phyloP scores from a whole-genome alignment of 2,113 vertebrate genomes.

The Nothobranchius furzeri region DNA sequence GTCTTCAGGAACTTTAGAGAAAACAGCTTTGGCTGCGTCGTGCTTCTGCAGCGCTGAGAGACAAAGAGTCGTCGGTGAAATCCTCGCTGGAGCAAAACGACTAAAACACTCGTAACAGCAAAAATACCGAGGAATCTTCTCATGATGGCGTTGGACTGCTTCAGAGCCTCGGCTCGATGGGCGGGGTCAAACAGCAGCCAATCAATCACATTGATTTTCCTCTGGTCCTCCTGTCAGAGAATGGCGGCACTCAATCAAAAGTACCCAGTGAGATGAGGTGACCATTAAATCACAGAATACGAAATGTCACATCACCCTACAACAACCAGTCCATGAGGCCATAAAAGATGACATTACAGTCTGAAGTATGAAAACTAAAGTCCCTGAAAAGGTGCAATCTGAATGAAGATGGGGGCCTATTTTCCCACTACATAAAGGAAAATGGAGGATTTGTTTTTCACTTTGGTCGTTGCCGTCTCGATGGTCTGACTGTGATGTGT shows the following conservation, averaged over 20 bases:
- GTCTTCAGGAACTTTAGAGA: slow-evolving; percentile 94
- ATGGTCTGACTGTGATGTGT: slow-evolving; percentile 59
- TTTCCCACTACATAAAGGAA: too few relatives aligned
- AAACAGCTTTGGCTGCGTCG: slow-evolving; percentile 93
- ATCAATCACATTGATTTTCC: slow-evolving; percentile 95
- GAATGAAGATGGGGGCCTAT: too few relatives aligned
- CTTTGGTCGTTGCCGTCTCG: slow-evolving; percentile 65
- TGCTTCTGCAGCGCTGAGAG: slow-evolving; percentile 90
- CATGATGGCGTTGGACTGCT: slow-evolving; percentile 99
- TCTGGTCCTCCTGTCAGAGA: slow-evolving; percentile 84
- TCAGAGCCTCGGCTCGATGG: slow-evolving; percentile 92
- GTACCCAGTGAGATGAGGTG: too few relatives aligned
- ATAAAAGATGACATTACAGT: too few relatives aligned
- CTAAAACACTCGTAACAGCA: background rate
- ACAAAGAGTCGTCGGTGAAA: background rate
- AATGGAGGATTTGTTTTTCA: slow-evolving; percentile 3
- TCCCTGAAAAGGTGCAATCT: too few relatives aligned
- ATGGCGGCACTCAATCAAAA: slow-evolving; percentile 1
- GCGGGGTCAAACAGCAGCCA: slow-evolving; percentile 95
- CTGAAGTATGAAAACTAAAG: too few relatives aligned
- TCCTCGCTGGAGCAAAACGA: background rate
- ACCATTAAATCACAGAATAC: too few relatives aligned
- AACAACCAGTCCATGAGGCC: too few relatives aligned
- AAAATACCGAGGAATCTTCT: slow-evolving; percentile 92
- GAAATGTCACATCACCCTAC: too few relatives aligned